phyloP scores from a whole-genome alignment of 2,113 vertebrate species.

The Numenius arquata region DNA sequence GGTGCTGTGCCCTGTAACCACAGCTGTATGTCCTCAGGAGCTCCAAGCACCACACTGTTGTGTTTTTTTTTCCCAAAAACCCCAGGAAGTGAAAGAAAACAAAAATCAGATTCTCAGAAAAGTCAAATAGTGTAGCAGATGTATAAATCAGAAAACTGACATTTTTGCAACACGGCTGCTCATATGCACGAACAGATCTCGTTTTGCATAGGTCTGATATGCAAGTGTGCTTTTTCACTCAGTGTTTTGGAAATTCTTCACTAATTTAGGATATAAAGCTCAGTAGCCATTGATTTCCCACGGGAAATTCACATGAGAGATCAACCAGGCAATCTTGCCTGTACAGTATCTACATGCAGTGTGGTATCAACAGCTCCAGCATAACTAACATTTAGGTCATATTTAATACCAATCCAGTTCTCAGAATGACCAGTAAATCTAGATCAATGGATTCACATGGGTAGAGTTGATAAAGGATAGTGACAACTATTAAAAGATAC shows the following conservation, averaged over 20 bases:
- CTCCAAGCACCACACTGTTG: not conserved
- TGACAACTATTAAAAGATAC: not conserved
- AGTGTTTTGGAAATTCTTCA: not conserved
- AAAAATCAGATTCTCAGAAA: not conserved
- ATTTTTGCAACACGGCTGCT: not conserved
- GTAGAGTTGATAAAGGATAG: not conserved
- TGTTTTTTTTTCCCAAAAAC: not conserved
- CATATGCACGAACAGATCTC: not conserved
- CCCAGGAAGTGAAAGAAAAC: not conserved
- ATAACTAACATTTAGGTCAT: not conserved
- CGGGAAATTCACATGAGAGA: not conserved
- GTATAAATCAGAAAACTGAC: not conserved
- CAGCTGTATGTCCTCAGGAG: not conserved
- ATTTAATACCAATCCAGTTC: not conserved
- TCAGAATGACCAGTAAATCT: not conserved
- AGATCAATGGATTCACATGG: not conserved
- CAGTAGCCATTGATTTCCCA: not conserved
- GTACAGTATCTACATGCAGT: not conserved
- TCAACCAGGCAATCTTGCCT: not conserved
- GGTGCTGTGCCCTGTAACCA: not conserved
- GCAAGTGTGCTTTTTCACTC: not conserved
- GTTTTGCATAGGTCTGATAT: not conserved
- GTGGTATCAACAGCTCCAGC: not conserved
- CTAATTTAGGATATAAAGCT: not conserved
- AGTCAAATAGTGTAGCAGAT: not conserved